These are phyloP conservation scores for Allacma fusca DNA, from an alignment of 2,888 invertebrate genomes.

Conservation along the genomic window DNA sequence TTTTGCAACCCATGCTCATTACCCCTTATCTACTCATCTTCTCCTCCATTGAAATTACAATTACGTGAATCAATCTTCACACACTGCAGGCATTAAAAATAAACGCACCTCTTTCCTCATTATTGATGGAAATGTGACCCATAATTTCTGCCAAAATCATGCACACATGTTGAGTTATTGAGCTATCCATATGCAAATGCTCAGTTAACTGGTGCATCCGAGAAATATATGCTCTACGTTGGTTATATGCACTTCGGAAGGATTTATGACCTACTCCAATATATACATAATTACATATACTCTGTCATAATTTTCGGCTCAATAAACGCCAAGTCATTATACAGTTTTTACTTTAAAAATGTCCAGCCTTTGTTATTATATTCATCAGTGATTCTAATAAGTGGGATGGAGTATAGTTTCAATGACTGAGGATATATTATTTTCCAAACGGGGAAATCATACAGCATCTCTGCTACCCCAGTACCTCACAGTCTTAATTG, in stretches of 20 bases:
- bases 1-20: conserved; percentile 3
- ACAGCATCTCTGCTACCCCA: no score
- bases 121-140: conserved; percentile 7
- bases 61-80: conserved; percentile 8
- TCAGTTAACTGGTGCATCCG: no score
- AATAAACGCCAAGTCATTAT: background rate
- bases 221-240: no score
- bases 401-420: no score
- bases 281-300: background rate
- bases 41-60: background rate
- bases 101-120: background rate
- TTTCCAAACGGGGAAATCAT: no score
- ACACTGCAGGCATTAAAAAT: background rate
- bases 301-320: background rate
- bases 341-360: background rate
- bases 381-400: no score
- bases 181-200: no score
- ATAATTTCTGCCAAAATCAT: background rate
- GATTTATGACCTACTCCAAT: background rate
- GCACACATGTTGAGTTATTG: no score
- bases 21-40: background rate
- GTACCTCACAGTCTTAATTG: no score
- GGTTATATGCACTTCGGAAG: no score
- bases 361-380: background rate
- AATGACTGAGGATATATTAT: no score